These are phyloP conservation scores for Rhizoglyphus robini DNA, from an alignment of 1,140 invertebrate species.

Conservation along the genomic window DNA sequence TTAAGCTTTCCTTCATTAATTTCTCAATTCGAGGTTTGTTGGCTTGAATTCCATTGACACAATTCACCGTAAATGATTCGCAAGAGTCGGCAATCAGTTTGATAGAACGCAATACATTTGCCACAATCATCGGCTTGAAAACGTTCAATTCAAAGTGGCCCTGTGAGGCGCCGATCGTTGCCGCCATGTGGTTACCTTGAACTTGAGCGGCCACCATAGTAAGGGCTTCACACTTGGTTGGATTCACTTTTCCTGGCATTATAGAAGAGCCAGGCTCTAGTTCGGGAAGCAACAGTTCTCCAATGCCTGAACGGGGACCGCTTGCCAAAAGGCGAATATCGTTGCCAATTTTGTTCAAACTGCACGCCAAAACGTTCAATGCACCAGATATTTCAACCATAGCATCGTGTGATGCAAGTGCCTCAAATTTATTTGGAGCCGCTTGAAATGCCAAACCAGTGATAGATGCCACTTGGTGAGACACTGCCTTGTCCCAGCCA, in stretches of 20 bases:
- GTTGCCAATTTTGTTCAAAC: conserved; percentile 97
- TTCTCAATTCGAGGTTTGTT: conserved; percentile 65
- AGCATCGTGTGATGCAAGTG: conserved; percentile 80
- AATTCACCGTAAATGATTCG: conserved; percentile 78
- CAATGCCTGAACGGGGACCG: conserved; percentile 89
- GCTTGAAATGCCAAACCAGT: conserved; percentile 70
- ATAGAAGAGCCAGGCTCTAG: conserved; percentile 98
- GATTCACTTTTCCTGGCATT: conserved; percentile 98
- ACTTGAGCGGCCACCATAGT: conserved; percentile 98
- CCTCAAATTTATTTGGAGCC: conserved; percentile 97
- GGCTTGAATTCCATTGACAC: conserved; percentile 75
- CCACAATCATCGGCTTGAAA: conserved; percentile 93
- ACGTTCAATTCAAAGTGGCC: conserved; percentile 99
- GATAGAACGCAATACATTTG: conserved; percentile 83
- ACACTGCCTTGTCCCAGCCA: conserved; percentile 73
- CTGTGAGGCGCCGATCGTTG: conserved; percentile 80
- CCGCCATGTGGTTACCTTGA: conserved; percentile 95
- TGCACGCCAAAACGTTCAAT: conserved; percentile 79
- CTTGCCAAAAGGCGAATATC: conserved; percentile 90
- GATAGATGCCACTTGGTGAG: conserved; percentile 53
- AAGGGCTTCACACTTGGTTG: conserved; percentile 95
- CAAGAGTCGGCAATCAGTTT: conserved; percentile 70
- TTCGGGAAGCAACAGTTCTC: conserved; percentile 84
- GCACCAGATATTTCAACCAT: conserved; percentile 91
- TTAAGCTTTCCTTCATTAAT: conserved; percentile 83